These are phyloP conservation scores for Drosophila stalkeri DNA, from an alignment of 2,888 invertebrate species.

Conservation along the genomic window DNA sequence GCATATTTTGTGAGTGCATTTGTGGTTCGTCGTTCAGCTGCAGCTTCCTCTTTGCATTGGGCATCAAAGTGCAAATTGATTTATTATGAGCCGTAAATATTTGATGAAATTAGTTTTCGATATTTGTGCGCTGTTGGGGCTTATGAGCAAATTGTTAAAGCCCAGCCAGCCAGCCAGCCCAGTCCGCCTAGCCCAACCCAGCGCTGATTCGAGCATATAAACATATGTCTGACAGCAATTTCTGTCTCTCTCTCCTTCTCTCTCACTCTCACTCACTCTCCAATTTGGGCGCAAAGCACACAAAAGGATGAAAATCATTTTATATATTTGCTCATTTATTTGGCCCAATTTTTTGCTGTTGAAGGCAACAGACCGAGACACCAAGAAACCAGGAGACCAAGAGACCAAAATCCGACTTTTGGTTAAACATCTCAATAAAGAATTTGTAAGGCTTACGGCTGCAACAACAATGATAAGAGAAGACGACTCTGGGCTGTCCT, in stretches of 20 bases:
- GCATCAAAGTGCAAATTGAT: constrained; percentile 45
- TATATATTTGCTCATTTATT: constrained; percentile 73
- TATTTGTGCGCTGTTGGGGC: constrained; percentile 39
- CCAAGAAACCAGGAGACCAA: constrained; percentile 2
- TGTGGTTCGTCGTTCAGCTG: neutral
- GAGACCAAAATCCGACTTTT: constrained; percentile 27
- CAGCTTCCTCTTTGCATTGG: neutral
- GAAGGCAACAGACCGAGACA: neutral
- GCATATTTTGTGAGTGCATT: constrained; percentile 11
- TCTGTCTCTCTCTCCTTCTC: neutral
- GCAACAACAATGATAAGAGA: constrained; percentile 41
- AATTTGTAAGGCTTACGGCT: constrained; percentile 65
- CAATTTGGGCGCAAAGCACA: constrained; percentile 15
- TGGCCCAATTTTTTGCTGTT: constrained; percentile 40
- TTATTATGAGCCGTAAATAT: constrained; percentile 56
- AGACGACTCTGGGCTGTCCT: neutral
- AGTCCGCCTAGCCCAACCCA: neutral
- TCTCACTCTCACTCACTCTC: neutral
- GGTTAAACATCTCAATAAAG: constrained; percentile 65
- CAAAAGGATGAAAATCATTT: constrained; percentile 50
- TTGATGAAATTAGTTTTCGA: constrained; percentile 68
- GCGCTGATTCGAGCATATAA: constrained; percentile 11
- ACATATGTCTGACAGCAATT: constrained; percentile 6
- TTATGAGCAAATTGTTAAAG: constrained; percentile 33
- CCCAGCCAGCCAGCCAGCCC: neutral